phyloP scores from a whole-genome alignment of 2,113 vertebrate species.

The Heliornis fulica region DNA sequence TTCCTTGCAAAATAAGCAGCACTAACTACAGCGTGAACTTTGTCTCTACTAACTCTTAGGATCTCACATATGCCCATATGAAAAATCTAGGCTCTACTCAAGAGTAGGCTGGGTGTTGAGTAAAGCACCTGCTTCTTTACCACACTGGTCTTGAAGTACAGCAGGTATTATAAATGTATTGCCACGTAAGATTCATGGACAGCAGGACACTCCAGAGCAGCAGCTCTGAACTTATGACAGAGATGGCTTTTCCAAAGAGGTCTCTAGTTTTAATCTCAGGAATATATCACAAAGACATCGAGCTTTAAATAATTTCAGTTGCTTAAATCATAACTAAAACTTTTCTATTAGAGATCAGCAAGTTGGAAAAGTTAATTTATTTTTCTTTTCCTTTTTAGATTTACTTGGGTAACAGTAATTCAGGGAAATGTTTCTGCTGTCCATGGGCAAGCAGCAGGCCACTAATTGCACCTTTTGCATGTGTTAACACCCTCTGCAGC shows the following conservation, averaged over 20 bases:
- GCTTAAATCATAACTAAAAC: background rate
- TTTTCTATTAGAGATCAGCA: background rate
- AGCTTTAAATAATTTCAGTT: background rate
- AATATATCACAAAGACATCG: background rate
- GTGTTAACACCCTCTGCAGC: background rate
- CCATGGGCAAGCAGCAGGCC: background rate
- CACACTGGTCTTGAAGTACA: background rate
- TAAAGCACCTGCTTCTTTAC: background rate
- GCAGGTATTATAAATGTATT: background rate
- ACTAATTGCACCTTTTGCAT: background rate
- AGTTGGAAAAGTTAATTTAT: background rate
- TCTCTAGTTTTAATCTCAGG: background rate
- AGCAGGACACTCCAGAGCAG: accelerated
- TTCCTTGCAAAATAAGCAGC: background rate
- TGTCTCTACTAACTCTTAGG: background rate
- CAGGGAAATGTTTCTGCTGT: background rate
- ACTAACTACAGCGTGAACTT: background rate
- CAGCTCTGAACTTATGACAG: background rate
- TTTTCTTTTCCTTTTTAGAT: background rate
- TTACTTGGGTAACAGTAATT: background rate
- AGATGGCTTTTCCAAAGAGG: background rate
- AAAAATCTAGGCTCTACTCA: background rate
- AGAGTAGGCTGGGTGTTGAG: too few species aligned
- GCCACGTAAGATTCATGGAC: background rate
- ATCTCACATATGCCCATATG: background rate